A percentile compares a stretch with the other conserved stretches of the same genome.
These are phyloP conservation scores for Odontophorus gujanensis DNA, from an alignment of 2,113 vertebrate genomes.

Conservation along the genomic window DNA sequence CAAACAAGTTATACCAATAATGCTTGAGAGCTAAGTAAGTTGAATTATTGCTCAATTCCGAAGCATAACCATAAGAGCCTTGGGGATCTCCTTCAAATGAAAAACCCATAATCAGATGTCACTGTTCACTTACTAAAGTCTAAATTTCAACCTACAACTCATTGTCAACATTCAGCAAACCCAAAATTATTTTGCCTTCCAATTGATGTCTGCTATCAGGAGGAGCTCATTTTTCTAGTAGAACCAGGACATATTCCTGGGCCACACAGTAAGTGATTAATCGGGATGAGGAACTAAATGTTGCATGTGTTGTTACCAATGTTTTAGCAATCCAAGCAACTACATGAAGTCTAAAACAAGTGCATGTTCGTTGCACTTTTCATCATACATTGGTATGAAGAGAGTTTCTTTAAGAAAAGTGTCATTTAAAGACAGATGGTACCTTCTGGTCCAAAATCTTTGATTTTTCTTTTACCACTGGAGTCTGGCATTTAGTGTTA, in stretches of 20 bases:
- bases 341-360: neutral
- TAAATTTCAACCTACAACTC: neutral
- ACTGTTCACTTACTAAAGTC: neutral
- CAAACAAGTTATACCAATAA: neutral
- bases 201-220: neutral
- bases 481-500: neutral
- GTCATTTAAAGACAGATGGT: neutral
- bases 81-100: neutral
- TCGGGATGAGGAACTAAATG: neutral
- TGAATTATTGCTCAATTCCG: neutral
- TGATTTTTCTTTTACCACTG: neutral
- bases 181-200: neutral
- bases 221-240: neutral
- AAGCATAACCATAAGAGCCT: neutral
- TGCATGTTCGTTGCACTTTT: neutral
- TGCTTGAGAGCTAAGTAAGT: neutral
- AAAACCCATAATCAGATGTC: neutral
- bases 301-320: neutral
- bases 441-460: neutral
- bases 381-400: accelerated
- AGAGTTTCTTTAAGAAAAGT: neutral
- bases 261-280: neutral
- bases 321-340: neutral
- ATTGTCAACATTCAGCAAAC: neutral
- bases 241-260: neutral